Evolutionary conservation across 2,888 invertebrate genomes (phyloP).

Genomic region (Cryptus viduatorius): DNA sequence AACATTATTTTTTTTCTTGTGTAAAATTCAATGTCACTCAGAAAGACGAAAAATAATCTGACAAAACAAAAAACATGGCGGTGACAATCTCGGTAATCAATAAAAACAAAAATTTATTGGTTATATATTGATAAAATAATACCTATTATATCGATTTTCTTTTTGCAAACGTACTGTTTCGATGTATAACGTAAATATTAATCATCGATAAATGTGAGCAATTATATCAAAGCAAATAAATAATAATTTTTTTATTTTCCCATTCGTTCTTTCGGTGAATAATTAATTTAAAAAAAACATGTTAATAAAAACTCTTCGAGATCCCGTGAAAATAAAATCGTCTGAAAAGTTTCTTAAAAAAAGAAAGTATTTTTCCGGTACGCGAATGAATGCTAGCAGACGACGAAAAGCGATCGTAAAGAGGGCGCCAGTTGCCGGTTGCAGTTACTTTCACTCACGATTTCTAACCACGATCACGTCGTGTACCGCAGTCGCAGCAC

Average conservation of each 20-base stretch:
- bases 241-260: no score
- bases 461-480: constrained; percentile 23
- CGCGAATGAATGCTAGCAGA: constrained; percentile 19
- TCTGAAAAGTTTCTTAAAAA: background rate
- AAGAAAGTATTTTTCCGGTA: background rate
- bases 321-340: background rate
- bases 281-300: no score
- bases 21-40: background rate
- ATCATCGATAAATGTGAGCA: no score
- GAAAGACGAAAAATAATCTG: background rate
- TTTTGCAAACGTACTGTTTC: background rate
- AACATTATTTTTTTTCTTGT: constrained; percentile 57
- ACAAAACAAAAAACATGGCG: background rate
- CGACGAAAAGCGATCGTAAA: background rate
- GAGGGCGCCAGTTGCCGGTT: constrained; percentile 40
- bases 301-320: background rate
- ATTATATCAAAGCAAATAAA: no score
- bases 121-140: no score
- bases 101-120: background rate
- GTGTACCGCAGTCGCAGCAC: constrained; percentile 10
- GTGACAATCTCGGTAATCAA: background rate
- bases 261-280: no score
- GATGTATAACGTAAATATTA: no score
- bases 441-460: constrained; percentile 22
- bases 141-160: background rate